Percentiles rank a stretch among this genome's conserved stretches.
phyloP scores from a whole-genome alignment of 2,797 vertebrate genomes.

The Tympanoctomys barrerae region DNA sequence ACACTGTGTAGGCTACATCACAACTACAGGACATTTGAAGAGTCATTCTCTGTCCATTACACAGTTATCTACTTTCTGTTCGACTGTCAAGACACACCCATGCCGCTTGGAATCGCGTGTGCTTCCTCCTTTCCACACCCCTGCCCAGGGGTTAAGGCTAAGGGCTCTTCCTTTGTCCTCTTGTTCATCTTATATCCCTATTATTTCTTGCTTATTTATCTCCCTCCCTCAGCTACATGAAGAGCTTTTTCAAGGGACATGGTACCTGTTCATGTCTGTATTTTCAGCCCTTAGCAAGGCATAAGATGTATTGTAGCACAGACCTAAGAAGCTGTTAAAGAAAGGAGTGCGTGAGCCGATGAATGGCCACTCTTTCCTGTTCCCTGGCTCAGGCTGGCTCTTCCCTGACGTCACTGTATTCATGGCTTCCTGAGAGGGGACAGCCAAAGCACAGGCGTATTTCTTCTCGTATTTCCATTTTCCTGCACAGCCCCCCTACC shows the following conservation, averaged over 20 bases:
- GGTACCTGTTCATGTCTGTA: neutral
- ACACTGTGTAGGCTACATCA: neutral
- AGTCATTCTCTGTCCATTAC: neutral
- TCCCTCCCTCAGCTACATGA: neutral
- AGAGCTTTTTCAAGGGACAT: neutral
- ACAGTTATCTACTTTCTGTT: neutral
- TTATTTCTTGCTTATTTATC: neutral
- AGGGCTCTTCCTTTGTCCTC: neutral
- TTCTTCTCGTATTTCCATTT: neutral
- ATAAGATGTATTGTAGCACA: neutral
- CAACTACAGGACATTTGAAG: neutral
- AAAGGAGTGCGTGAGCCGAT: neutral
- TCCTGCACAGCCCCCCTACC: fast-evolving
- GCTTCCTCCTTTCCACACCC: neutral
- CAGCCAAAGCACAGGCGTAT: neutral
- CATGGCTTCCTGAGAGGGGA: neutral
- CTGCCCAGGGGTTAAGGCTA: neutral
- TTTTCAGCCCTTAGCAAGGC: neutral
- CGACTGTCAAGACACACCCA: neutral
- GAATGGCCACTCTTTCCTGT: neutral
- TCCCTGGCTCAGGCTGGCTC: neutral
- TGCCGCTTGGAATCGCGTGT: neutral
- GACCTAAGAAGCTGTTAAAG: neutral
- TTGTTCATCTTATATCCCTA: neutral
- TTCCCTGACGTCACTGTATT: neutral